A percentile compares a stretch with the other conserved stretches of the same genome.
phyloP scores from a whole-genome alignment of 2,888 invertebrate genomes.

The Nemurella pictetii region DNA sequence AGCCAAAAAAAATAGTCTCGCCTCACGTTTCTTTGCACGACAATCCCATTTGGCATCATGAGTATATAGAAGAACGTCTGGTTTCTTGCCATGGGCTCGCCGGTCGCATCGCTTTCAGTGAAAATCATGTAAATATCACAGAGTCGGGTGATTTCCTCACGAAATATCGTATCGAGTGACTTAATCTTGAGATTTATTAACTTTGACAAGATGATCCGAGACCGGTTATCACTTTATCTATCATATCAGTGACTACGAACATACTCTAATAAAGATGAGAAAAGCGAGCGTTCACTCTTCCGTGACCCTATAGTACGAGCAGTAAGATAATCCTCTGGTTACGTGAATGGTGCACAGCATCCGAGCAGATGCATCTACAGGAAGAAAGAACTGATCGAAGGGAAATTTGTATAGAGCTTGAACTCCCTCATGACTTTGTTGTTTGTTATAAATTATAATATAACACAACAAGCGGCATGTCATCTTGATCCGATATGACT shows the following conservation, averaged over 20 bases:
- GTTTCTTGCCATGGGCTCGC: background rate
- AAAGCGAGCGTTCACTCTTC: background rate
- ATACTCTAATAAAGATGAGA: background rate
- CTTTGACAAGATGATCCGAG: background rate
- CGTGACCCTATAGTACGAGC: background rate
- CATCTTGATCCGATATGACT: background rate
- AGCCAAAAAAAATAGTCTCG: background rate
- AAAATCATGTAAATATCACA: background rate
- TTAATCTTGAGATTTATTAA: background rate
- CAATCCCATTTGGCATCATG: background rate
- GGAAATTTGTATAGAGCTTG: background rate
- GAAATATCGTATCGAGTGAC: background rate
- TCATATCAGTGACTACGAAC: background rate
- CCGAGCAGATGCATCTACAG: too few relatives aligned
- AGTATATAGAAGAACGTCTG: background rate
- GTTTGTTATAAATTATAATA: background rate
- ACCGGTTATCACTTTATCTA: background rate
- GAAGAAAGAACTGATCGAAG: background rate
- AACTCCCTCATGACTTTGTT: background rate
- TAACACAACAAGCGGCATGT: background rate
- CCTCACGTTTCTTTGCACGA: background rate
- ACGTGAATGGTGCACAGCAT: too few relatives aligned
- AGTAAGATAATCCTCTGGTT: background rate
- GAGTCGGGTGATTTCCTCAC: background rate
- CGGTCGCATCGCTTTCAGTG: background rate